Conservation (phyloP, 2,888 invertebrate species). For the Nephrotoma appendiculata region DNA sequence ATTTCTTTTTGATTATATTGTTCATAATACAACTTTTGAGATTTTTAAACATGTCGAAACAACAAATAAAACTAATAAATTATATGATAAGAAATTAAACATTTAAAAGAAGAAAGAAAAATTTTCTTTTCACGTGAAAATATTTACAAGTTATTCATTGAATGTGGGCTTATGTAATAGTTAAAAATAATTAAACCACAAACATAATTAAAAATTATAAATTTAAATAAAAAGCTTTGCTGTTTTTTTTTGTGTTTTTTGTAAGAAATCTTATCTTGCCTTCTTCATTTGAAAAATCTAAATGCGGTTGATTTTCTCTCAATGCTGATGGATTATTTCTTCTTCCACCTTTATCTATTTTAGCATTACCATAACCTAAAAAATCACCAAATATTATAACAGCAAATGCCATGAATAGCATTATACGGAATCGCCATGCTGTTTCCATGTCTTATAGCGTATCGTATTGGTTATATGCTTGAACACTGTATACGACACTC, state of each 20-base stretch:
- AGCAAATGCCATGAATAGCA: slow-evolving; percentile 27
- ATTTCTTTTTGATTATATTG: not conserved
- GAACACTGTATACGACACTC: not conserved
- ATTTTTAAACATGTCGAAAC: not conserved
- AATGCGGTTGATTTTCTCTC: slow-evolving; percentile 28
- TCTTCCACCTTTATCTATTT: slow-evolving; percentile 20
- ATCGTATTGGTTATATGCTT: not conserved
- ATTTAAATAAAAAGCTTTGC: not conserved
- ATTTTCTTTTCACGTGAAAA: not conserved
- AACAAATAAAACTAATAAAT: not conserved
- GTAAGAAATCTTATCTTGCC: slow-evolving; percentile 18
- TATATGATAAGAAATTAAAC: not conserved
- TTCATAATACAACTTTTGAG: not conserved
- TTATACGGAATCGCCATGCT: slow-evolving; percentile 31
- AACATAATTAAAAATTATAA: not conserved
- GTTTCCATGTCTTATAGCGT: slow-evolving; percentile 21
- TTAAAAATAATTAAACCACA: not conserved
- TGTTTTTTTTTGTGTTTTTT: not conserved
- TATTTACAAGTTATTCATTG: not conserved
- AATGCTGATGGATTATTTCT: slow-evolving; percentile 22
- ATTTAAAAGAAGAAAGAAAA: not conserved
- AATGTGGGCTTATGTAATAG: not conserved
- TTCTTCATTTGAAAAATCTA: slow-evolving; percentile 26
- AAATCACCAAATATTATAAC: slow-evolving; percentile 31
- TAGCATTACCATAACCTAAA: slow-evolving; percentile 27